Base-by-base conservation (phyloP, 2,113 vertebrate genomes). In the Notiomystis cincta region DNA sequence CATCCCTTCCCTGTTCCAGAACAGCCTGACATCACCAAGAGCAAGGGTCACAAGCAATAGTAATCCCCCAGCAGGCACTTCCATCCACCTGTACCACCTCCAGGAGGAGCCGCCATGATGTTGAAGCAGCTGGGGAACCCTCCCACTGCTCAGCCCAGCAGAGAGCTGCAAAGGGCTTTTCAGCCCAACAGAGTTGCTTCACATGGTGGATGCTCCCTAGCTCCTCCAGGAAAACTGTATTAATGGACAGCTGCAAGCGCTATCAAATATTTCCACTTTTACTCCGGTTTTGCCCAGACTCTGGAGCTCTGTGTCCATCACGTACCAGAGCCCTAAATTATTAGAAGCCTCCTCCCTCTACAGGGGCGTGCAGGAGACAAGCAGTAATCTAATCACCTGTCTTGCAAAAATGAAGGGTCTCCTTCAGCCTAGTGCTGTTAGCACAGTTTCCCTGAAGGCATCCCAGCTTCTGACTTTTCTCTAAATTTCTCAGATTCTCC, bases 131-230 rank as follows among this genome's bases (percentile, higher is more conserved):
- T 7, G 7, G 10, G 37, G 31, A 87, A 56, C 27, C 31, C 38
- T 90, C n/a, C n/a, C 53, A 61, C 40, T 1, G 0, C 44, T 40
- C 69, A 87, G 82, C n/a, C 62, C 58, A 27, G n/a, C 1, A 76
- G 22, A 65, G 57, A 84, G 57, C 69, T 44, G 20, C 54, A 69
- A 57, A 72, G 11, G 37, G 7, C 5, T 9, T 50, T 73, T 45
- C 30, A 77, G 54, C 50, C n/a, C 62, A 58, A 10, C 6, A 38
- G 45, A 78, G 45, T 33, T 21, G 9, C 15, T 71, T 51, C 57
- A 56, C 1, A 0, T 17, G 38, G 24, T 30, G 8, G 31, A 79
- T 3, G 1, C 31, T 81, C 18, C 42, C 31, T 6, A 0, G 21
- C 11, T 80, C 21, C 45, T 86, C 64, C 53, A 78, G 50, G 18